These are phyloP conservation scores for Ptyas mucosa DNA, from an alignment of 2,113 vertebrate genomes.

Conservation along the genomic window DNA sequence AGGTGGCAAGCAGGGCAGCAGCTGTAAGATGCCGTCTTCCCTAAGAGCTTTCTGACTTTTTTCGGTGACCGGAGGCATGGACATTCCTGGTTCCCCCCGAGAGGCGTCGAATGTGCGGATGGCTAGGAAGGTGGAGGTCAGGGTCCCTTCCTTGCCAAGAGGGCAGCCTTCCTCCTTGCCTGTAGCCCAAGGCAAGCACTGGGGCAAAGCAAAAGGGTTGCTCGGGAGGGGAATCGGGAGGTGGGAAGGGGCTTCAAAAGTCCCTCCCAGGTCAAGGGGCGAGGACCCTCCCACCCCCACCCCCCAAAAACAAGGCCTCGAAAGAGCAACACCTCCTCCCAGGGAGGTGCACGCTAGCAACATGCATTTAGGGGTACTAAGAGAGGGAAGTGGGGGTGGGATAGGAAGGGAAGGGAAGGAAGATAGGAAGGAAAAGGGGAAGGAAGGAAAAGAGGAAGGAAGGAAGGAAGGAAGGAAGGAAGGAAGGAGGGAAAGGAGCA, in stretches of 20 bases:
- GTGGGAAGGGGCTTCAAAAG: not conserved
- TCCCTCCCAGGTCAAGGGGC: conserved; percentile 10
- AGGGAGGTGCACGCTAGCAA: conserved; percentile 25
- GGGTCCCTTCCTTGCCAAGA: no score
- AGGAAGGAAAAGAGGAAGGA: not conserved
- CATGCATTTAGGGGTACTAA: conserved; percentile 43
- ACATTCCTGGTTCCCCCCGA: not conserved
- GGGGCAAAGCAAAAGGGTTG: not conserved
- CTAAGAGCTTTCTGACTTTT: not conserved
- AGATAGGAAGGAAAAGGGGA: no score
- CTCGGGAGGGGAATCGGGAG: not conserved
- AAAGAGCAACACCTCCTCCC: conserved; percentile 10
- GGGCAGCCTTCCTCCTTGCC: not conserved
- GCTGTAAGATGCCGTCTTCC: not conserved
- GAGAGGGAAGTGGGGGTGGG: not conserved
- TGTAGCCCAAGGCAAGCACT: not conserved
- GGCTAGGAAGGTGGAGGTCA: not conserved
- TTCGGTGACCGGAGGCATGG: not conserved
- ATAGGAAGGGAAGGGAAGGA: no score
- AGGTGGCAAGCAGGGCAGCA: not conserved
- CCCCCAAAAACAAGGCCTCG: not conserved
- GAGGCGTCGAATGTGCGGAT: fast-evolving
- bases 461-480: no score
- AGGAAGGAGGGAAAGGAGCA: not conserved
- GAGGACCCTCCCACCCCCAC: not conserved